Conservation (phyloP, 2,888 invertebrate species). For the Oxystoma pomonae region DNA sequence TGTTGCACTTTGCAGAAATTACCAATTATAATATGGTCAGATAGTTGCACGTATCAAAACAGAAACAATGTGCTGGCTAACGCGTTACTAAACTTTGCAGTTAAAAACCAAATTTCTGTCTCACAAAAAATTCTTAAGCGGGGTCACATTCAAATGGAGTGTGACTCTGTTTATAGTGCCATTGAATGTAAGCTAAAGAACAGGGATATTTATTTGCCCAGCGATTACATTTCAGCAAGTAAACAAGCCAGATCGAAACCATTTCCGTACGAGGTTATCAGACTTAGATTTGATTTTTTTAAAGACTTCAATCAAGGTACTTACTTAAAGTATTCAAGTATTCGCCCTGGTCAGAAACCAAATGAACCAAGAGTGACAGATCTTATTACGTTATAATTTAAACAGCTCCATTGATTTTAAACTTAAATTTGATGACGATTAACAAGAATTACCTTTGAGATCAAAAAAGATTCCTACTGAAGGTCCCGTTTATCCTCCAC, state of each 20-base stretch:
- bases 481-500: too few species aligned
- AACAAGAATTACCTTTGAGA: too few species aligned
- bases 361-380: too few species aligned
- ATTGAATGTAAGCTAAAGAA: conserved; percentile 16
- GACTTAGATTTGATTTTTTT: conserved; percentile 1
- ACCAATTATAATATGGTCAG: conserved; percentile 12
- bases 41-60: conserved; percentile 22
- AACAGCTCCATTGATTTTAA: too few species aligned
- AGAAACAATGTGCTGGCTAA: conserved; percentile 14
- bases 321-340: too few species aligned
- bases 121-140: conserved; percentile 18
- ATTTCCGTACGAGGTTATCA: conserved; percentile 1
- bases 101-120: conserved; percentile 8
- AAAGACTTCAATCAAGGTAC: too few species aligned
- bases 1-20: background rate
- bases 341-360: too few species aligned
- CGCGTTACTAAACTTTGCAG: conserved; percentile 12
- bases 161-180: conserved; percentile 14
- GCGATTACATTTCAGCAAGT: conserved; percentile 17
- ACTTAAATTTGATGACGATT: too few species aligned
- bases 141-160: conserved; percentile 10
- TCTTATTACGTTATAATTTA: too few species aligned
- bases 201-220: conserved; percentile 20
- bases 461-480: too few species aligned
- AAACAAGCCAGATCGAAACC: conserved; percentile 10